phyloP scores from a whole-genome alignment of 2,113 vertebrate species.

The Sapayoa aenigma region DNA sequence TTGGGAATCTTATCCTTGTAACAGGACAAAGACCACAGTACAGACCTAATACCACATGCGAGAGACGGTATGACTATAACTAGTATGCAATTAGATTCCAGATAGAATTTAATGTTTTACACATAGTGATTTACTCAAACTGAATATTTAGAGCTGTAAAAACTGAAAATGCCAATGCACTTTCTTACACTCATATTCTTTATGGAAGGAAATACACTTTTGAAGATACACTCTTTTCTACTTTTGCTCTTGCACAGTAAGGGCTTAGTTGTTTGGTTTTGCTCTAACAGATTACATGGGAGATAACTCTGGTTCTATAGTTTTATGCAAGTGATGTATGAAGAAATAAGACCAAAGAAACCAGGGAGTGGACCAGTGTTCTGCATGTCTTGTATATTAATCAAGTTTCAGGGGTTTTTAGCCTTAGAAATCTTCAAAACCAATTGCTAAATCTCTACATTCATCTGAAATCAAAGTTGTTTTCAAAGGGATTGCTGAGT shows the following conservation, averaged over 20 bases:
- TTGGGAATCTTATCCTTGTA: not conserved
- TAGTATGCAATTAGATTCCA: not conserved
- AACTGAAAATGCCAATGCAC: not conserved
- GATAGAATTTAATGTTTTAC: not conserved
- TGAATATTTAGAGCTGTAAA: not conserved
- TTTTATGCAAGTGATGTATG: not conserved
- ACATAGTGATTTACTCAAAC: not conserved
- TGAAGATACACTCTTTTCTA: not conserved
- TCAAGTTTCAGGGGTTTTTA: not conserved
- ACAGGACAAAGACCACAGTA: not conserved
- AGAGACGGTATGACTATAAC: not conserved
- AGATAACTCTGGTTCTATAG: not conserved
- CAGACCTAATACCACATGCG: not conserved
- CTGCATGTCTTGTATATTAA: not conserved
- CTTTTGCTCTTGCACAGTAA: not conserved
- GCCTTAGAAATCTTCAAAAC: not conserved
- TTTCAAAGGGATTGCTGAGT: not conserved
- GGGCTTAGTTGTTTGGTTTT: not conserved
- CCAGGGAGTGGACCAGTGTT: not conserved
- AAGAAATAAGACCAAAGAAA: not conserved
- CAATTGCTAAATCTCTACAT: not conserved
- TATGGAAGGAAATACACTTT: not conserved
- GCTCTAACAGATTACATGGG: not conserved
- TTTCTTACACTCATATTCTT: not conserved
- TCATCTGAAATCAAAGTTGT: conserved; percentile 3